Evolutionary conservation across 2,888 invertebrate species (phyloP).

Genomic region (Byasa hedistus): DNA sequence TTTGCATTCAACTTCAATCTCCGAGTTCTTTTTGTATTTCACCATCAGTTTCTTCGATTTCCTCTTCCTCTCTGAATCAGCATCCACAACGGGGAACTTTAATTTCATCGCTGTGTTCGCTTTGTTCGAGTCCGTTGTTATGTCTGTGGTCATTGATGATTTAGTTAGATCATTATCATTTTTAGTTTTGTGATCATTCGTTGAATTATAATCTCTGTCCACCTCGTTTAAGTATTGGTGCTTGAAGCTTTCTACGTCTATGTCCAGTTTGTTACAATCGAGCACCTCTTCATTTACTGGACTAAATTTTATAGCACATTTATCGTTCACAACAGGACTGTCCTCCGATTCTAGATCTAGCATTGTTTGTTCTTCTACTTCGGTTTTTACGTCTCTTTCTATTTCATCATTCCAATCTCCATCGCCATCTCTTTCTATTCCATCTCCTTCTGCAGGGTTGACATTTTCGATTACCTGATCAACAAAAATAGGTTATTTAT

Average conservation of each 20-base stretch:
- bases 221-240: constrained; percentile 60
- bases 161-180: background rate
- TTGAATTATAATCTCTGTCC: constrained; percentile 35
- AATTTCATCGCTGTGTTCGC: constrained; percentile 6
- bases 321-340: constrained; percentile 36
- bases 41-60: constrained; percentile 34
- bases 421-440: too few species aligned
- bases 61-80: constrained; percentile 29
- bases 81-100: constrained; percentile 1
- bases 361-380: too few species aligned
- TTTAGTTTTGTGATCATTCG: too few species aligned
- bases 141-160: too few species aligned
- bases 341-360: constrained; percentile 7
- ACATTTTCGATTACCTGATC: too few species aligned
- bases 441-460: too few species aligned
- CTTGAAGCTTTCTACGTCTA: constrained; percentile 63
- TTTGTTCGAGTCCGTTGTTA: constrained; percentile 1
- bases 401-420: too few species aligned
- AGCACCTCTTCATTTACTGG: constrained; percentile 46
- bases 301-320: constrained; percentile 52
- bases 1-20: background rate
- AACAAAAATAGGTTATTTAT: too few species aligned
- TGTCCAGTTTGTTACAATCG: constrained; percentile 42
- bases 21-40: constrained; percentile 28
- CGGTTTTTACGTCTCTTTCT: too few species aligned